These are phyloP conservation scores for Apolygus lucorum DNA, from an alignment of 1,140 invertebrate species.

Conservation along the genomic window DNA sequence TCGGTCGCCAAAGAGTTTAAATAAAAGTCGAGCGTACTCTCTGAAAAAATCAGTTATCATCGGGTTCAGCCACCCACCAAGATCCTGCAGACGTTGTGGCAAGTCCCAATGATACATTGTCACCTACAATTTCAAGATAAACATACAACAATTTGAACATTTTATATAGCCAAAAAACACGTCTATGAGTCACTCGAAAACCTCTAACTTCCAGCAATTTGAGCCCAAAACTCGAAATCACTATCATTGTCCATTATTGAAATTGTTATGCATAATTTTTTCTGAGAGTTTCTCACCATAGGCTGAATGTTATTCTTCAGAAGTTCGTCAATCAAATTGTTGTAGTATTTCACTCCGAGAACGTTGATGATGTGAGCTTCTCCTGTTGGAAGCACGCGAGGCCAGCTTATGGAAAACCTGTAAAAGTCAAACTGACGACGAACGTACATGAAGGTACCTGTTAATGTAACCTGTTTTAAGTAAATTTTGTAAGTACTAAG, in stretches of 20 bases:
- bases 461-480: neutral
- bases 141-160: neutral
- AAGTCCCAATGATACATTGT: slow-evolving; percentile 49
- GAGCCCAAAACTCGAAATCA: neutral
- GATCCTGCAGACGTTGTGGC: slow-evolving; percentile 43
- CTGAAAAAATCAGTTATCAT: slow-evolving; percentile 47
- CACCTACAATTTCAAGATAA: slow-evolving; percentile 32
- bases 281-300: slow-evolving; percentile 47
- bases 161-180: neutral
- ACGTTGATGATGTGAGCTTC: slow-evolving; percentile 49
- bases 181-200: neutral
- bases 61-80: slow-evolving; percentile 53
- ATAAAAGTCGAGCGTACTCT: slow-evolving; percentile 46
- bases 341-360: slow-evolving; percentile 57
- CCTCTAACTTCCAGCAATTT: neutral
- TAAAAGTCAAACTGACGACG: slow-evolving; percentile 51
- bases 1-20: slow-evolving; percentile 44
- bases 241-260: neutral
- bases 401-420: slow-evolving; percentile 63
- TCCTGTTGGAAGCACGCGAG: slow-evolving; percentile 54
- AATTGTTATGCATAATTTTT: neutral
- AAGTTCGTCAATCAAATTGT: slow-evolving; percentile 52
- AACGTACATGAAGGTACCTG: slow-evolving; percentile 39
- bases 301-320: slow-evolving; percentile 45
- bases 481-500: no score